Conservation (phyloP, 1,140 invertebrate species). For the Drosophila simulans region DNA sequence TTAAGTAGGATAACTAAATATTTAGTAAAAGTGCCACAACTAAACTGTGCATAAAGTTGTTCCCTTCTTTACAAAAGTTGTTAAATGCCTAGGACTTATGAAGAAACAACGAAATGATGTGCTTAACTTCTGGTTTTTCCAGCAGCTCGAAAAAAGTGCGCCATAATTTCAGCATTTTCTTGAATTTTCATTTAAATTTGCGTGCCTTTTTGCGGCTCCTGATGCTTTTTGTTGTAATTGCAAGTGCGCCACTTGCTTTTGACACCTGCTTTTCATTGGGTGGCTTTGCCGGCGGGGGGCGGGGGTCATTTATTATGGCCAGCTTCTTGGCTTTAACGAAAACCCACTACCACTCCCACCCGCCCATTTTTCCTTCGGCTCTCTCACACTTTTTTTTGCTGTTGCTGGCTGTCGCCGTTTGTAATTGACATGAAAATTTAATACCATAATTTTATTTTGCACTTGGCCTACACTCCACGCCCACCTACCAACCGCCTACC, state of each 20-base stretch:
- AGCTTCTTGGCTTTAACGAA: slow-evolving; percentile 34
- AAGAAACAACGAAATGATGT: neutral
- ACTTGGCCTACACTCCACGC: slow-evolving; percentile 45
- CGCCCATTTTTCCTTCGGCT: neutral
- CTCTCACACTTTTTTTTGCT: slow-evolving; percentile 7
- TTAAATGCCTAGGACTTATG: too few relatives aligned
- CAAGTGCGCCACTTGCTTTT: slow-evolving; percentile 55
- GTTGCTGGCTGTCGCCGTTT: slow-evolving; percentile 47
- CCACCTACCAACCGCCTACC: neutral
- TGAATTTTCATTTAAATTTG: slow-evolving; percentile 36
- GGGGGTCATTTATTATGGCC: slow-evolving; percentile 50
- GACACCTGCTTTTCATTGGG: slow-evolving; percentile 43
- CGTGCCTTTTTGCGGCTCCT: slow-evolving; percentile 7
- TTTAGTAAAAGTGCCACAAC: too few relatives aligned
- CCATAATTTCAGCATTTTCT: slow-evolving; percentile 21
- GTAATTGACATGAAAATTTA: slow-evolving; percentile 67
- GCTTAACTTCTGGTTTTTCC: slow-evolving; percentile 2
- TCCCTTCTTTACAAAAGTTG: too few relatives aligned
- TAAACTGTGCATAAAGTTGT: too few relatives aligned
- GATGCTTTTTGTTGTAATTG: slow-evolving; percentile 42
- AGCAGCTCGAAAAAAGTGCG: slow-evolving; percentile 25
- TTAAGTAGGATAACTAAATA: neutral
- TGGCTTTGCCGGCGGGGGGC: neutral
- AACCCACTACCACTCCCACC: neutral
- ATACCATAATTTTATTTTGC: slow-evolving; percentile 64